Conservation (phyloP, 2,113 vertebrate species). For the Cinclus cinclus region DNA sequence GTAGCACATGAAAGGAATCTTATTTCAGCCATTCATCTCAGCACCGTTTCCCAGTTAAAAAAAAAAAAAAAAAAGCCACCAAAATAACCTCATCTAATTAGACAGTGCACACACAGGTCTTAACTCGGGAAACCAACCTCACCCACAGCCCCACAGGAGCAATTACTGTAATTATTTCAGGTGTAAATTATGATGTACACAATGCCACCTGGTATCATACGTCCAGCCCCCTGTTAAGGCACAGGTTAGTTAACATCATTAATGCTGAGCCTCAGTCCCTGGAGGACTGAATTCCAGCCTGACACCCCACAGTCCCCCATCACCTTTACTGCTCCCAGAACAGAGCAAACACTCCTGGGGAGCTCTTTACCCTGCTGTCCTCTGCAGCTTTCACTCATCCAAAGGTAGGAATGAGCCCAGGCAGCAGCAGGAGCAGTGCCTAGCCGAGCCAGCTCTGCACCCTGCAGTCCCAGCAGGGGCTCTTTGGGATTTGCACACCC, state of each 20-base stretch:
- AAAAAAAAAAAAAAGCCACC: neutral
- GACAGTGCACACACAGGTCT: neutral
- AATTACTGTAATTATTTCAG: neutral
- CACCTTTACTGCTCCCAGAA: neutral
- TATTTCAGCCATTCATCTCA: neutral
- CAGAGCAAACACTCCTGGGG: neutral
- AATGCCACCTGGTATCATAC: neutral
- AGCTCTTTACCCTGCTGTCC: neutral
- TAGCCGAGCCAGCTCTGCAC: neutral
- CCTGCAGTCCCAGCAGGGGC: rapidly evolving
- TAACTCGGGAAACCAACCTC: neutral
- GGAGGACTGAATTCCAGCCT: neutral
- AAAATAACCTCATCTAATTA: neutral
- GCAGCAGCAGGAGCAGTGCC: neutral
- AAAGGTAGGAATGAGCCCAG: neutral
- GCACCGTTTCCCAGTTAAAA: rapidly evolving
- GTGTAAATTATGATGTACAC: neutral
- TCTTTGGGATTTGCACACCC: neutral
- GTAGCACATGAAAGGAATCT: neutral
- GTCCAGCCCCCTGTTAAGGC: neutral
- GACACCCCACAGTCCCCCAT: neutral
- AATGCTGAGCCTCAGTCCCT: neutral
- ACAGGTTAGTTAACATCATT: neutral
- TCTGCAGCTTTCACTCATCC: neutral
- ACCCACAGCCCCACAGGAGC: neutral